phyloP scores from a whole-genome alignment of 1,140 invertebrate genomes.

The Babylonia areolata region DNA sequence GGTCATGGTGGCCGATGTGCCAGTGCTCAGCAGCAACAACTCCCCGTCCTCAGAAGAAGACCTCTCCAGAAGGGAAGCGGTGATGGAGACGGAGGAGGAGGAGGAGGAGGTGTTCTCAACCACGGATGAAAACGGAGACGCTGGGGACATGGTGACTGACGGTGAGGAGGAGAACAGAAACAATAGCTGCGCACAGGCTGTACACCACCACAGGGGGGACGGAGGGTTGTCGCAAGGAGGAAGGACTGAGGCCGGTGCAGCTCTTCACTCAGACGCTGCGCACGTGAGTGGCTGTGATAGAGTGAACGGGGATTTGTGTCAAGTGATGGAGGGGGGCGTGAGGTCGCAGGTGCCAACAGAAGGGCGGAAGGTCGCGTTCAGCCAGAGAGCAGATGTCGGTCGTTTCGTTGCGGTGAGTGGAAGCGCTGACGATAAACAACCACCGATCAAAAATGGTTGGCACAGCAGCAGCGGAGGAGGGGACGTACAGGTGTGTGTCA shows the following conservation, averaged over 20 bases:
- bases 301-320: too few relatives aligned
- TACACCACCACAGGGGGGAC: not conserved
- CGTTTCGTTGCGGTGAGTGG: too few relatives aligned
- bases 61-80: not conserved
- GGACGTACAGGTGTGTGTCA: not conserved
- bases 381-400: too few relatives aligned
- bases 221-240: not conserved
- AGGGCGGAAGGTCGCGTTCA: too few relatives aligned
- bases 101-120: not conserved
- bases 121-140: not conserved
- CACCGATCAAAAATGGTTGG: too few relatives aligned
- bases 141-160: not conserved
- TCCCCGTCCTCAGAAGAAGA: not conserved
- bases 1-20: constrained; percentile 85
- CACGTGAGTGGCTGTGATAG: too few relatives aligned
- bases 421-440: too few relatives aligned
- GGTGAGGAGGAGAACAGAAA: not conserved
- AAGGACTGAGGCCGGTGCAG: not conserved
- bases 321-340: too few relatives aligned
- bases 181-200: not conserved
- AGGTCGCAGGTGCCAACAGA: too few relatives aligned
- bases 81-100: not conserved
- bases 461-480: not conserved
- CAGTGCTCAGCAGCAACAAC: constrained; percentile 48
- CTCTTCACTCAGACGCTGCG: too few relatives aligned